Percentiles rank a stretch among this genome's conserved stretches.
phyloP scores from a whole-genome alignment of 2,797 vertebrate species.

The Capromys pilorides region DNA sequence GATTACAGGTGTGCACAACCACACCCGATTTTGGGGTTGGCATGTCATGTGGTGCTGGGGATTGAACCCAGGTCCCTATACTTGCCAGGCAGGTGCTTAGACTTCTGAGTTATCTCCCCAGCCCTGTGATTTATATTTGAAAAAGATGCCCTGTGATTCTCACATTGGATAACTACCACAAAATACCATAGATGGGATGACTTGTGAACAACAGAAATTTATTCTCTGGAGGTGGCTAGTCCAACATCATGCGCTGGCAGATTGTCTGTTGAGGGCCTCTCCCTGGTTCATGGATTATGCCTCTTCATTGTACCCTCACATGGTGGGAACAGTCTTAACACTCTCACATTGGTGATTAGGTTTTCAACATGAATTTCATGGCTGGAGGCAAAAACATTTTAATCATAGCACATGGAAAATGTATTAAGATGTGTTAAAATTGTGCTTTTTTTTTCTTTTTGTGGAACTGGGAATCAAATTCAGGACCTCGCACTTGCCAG shows the following conservation, averaged over 20 bases:
- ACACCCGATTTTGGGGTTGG: no score
- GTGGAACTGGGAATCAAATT: no score
- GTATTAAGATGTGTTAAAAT: neutral
- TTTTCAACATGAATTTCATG: neutral
- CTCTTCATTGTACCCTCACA: neutral
- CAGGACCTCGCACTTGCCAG: no score
- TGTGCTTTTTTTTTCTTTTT: no score
- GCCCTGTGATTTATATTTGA: neutral
- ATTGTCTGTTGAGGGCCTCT: neutral
- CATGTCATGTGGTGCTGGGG: no score
- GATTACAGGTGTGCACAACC: no score
- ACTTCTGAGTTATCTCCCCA: no score
- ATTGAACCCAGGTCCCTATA: no score
- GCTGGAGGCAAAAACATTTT: neutral
- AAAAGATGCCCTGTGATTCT: slow-evolving; percentile 10
- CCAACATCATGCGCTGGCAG: neutral
- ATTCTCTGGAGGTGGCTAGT: neutral
- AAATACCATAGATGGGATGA: neutral
- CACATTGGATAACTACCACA: neutral
- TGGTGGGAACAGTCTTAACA: neutral
- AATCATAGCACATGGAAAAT: slow-evolving; percentile 17
- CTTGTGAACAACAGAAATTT: neutral
- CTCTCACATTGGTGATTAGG: neutral
- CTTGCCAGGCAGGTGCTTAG: no score
- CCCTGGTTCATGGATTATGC: neutral